A percentile compares a stretch with the other conserved stretches of the same genome.
Conservation (phyloP, 2,888 invertebrate species). For the Caenorhabditis auriculariae region DNA sequence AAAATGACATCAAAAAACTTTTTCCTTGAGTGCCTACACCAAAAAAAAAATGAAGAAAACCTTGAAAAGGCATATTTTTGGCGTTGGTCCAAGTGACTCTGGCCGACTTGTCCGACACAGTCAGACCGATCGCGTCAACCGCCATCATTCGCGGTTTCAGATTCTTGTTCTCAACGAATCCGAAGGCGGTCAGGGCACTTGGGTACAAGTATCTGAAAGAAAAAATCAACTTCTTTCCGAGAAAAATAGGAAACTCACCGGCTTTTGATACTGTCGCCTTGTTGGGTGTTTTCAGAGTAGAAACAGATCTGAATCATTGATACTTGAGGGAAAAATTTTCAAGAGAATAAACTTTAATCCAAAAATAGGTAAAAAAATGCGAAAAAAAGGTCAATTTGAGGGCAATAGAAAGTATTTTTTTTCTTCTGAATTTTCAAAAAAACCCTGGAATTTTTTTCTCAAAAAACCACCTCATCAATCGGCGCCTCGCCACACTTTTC, state of each 20-base stretch:
- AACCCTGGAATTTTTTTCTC: too few species aligned
- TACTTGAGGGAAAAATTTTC: too few species aligned
- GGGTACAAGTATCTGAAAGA: conserved; percentile 28
- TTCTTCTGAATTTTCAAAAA: too few species aligned
- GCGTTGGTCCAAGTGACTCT: conserved; percentile 45
- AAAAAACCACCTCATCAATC: conserved; percentile 38
- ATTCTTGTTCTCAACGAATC: conserved; percentile 32
- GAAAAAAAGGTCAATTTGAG: too few species aligned
- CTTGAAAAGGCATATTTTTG: conserved; percentile 46
- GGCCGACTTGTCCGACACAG: conserved; percentile 34
- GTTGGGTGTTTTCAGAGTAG: conserved; percentile 36
- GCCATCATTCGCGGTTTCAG: conserved; percentile 36
- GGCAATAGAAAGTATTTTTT: too few species aligned
- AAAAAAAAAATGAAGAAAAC: too few species aligned
- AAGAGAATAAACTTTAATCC: too few species aligned
- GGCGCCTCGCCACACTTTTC: conserved; percentile 36
- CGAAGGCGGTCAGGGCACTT: conserved; percentile 32
- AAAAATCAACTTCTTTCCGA: too few species aligned
- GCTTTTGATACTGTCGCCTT: conserved; percentile 26
- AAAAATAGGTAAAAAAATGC: too few species aligned
- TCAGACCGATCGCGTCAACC: conserved; percentile 33
- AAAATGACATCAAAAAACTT: too few species aligned
- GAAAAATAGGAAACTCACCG: conserved; percentile 6
- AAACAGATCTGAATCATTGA: conserved; percentile 18
- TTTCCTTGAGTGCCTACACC: too few species aligned